phyloP scores from a whole-genome alignment of 2,113 vertebrate species.

The Elephantulus edwardii region DNA sequence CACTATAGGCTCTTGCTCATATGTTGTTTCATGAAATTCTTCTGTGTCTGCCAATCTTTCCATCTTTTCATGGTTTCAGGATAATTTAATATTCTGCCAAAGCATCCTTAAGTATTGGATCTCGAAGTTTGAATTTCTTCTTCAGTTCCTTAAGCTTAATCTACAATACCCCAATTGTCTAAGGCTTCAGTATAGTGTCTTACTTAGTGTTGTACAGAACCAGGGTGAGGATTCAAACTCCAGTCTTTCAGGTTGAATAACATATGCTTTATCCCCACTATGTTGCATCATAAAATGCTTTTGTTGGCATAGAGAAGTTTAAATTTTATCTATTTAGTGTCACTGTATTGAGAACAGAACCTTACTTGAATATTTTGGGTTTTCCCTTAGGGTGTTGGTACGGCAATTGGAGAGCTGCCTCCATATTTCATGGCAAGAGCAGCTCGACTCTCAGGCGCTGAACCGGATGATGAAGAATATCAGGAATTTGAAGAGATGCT shows the following conservation, averaged over 20 bases:
- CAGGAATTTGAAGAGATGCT: slow-evolving; percentile 96
- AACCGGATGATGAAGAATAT: slow-evolving; percentile 93
- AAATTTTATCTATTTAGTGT: background rate
- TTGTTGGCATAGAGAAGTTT: slow-evolving; percentile 1
- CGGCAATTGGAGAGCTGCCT: slow-evolving; percentile 97
- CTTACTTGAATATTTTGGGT: slow-evolving; percentile 53
- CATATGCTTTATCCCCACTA: background rate
- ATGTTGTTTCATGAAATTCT: no score
- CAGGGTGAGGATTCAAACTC: background rate
- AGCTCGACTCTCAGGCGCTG: slow-evolving; percentile 94
- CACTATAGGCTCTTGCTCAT: no score
- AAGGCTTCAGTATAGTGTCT: background rate
- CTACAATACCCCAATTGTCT: background rate
- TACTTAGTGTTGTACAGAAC: background rate
- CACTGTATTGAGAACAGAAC: slow-evolving; percentile 18
- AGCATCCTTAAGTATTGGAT: no score
- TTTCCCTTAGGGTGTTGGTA: slow-evolving; percentile 92
- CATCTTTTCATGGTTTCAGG: no score
- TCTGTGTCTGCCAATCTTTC: no score
- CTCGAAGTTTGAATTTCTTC: no score
- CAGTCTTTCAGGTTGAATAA: background rate
- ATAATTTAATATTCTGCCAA: no score
- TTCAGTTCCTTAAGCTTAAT: no score
- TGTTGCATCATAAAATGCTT: slow-evolving; percentile 21
- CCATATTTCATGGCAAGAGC: slow-evolving; percentile 99